Percentiles rank a stretch among this genome's conserved stretches.
Evolutionary conservation across 2,113 vertebrate species (phyloP).

Genomic region (Corynorhinus townsendii): DNA sequence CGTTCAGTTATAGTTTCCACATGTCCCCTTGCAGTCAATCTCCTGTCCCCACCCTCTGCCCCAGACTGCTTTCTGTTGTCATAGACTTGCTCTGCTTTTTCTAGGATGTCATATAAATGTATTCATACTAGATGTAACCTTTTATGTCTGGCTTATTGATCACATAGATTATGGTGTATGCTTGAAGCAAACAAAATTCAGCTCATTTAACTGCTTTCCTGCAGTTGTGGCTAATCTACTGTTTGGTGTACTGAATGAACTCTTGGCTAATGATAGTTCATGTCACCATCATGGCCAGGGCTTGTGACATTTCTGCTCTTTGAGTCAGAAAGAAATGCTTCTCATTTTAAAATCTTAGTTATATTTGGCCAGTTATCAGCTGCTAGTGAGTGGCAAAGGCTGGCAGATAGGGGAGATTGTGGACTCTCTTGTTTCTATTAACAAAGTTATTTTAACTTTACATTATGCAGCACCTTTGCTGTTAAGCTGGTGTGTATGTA

Average conservation of each 20-base stretch:
- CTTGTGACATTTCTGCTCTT: background rate
- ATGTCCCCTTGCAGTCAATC: background rate
- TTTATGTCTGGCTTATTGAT: background rate
- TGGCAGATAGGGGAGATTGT: background rate
- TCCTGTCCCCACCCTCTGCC: background rate
- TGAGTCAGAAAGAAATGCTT: conserved; percentile 6
- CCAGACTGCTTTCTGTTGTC: background rate
- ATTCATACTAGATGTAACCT: background rate
- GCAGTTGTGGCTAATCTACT: background rate
- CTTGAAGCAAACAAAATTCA: background rate
- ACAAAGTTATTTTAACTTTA: background rate
- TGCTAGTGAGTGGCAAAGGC: background rate
- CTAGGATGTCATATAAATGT: background rate
- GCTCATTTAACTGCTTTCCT: background rate
- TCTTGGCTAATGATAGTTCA: background rate
- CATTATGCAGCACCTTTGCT: background rate
- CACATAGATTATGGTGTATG: background rate
- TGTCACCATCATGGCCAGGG: background rate
- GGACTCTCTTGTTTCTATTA: background rate
- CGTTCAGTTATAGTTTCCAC: background rate
- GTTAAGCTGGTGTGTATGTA: background rate
- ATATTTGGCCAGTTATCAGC: background rate
- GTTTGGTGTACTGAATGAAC: background rate
- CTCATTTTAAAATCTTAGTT: background rate
- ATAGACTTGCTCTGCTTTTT: background rate